Percentiles rank a stretch among this genome's conserved stretches.
Evolutionary conservation across 1,140 invertebrate species (phyloP).

Genomic region (Papilio polytes): DNA sequence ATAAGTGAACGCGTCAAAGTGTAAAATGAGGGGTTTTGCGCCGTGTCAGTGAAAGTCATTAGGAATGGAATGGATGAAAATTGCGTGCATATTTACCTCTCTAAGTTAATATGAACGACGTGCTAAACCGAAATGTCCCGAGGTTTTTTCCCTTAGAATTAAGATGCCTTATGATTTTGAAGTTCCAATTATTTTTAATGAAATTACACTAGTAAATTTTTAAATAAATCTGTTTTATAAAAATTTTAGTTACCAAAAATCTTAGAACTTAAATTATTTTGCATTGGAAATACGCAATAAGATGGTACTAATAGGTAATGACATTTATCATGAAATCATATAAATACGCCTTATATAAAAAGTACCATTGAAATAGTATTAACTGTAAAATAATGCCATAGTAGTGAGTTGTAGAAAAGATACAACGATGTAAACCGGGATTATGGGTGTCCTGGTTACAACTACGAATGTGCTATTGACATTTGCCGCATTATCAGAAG

Average conservation of each 20-base stretch:
- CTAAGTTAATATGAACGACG: constrained; percentile 77
- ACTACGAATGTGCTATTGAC: not conserved
- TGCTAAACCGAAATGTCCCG: constrained; percentile 66
- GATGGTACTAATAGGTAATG: not conserved
- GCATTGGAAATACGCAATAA: not conserved
- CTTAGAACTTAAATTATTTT: not conserved
- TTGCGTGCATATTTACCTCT: constrained; percentile 81
- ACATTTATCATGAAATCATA: constrained; percentile 1
- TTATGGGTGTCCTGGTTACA: constrained; percentile 29
- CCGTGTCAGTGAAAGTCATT: constrained; percentile 82
- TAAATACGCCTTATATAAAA: not conserved
- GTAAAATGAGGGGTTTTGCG: constrained; percentile 83
- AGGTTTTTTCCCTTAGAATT: constrained; percentile 46
- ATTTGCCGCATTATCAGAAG: not conserved
- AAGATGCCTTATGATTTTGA: constrained; percentile 26
- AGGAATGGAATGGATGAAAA: constrained; percentile 81
- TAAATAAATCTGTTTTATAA: too few species aligned
- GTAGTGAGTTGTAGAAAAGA: not conserved
- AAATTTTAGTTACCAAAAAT: too few species aligned
- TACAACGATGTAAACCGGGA: not conserved
- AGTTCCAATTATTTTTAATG: not conserved
- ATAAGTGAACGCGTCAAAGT: constrained; percentile 83
- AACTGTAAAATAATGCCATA: not conserved
- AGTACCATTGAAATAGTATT: not conserved
- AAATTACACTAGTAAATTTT: too few species aligned